Evolutionary conservation across 2,113 vertebrate genomes (phyloP), one percentile per base, ranked within the genome.

Genomic region (Apus apus): DNA sequence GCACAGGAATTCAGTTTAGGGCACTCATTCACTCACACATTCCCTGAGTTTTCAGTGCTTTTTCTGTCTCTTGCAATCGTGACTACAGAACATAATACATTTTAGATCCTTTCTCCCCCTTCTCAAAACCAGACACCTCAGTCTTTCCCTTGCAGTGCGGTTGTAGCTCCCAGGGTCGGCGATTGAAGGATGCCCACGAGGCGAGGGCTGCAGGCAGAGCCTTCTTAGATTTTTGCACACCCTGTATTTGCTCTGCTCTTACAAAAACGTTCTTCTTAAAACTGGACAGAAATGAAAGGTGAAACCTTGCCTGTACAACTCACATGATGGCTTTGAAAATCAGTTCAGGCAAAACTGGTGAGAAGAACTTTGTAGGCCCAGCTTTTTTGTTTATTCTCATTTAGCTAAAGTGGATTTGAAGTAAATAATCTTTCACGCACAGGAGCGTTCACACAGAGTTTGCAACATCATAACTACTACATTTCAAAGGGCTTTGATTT

Each of bases 181-280:
- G 25, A 18, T 5, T 0, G 0, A 4, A 14, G 46, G 26, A 51
- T 0, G 1, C 9, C 8, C 12, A 9, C 7, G 6, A 26, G 68
- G 16, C 72, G 19, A 9, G 38, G 56, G 32, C 48, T 43, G 61
- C 26, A 19, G 23, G 61, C 40, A 58, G 79, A 22, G 17, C 30
- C 46, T 38, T 19, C 27, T 14, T 40, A 45, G 25, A 32, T 20
- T 53, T 53, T 22, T 30, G 25, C 30, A 67, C 25, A 65, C 45
- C 50, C 57, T 7, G 25, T 17, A 80, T 60, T 58, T 76, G 23
- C n/a, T 46, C 58, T 46, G 20, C 46, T 51, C 25, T 56, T 27
- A 73, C 8, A 40, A 58, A 72, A 73, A 20, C 11, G 56, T 62
- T n/a, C 34, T 73, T 87, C 64, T 48, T 77, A 40, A 57, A 77